phyloP scores from a whole-genome alignment of 2,113 vertebrate species.

The Coregonus clupeaformis region DNA sequence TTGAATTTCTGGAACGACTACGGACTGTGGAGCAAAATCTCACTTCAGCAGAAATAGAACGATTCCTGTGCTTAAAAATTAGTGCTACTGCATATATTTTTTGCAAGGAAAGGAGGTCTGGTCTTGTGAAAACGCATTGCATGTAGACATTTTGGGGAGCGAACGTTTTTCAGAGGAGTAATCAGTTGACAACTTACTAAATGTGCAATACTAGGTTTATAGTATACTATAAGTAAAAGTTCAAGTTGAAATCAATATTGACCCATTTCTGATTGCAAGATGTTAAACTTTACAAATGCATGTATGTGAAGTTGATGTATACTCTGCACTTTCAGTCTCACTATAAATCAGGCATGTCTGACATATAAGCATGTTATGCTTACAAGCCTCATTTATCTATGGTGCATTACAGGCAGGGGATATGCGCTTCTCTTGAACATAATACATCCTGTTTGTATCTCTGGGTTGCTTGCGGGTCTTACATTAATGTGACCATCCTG shows the following conservation, averaged over 20 bases:
- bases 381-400: slow-evolving; percentile 58
- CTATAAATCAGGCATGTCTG: slow-evolving; percentile 41
- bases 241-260: slow-evolving; percentile 66
- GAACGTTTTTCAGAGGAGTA: slow-evolving; percentile 68
- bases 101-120: slow-evolving; percentile 77
- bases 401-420: slow-evolving; percentile 53
- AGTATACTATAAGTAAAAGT: slow-evolving; percentile 43
- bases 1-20: slow-evolving; percentile 98
- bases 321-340: no score
- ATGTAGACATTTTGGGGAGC: slow-evolving; percentile 57
- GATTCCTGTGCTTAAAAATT: slow-evolving; percentile 78
- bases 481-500: slow-evolving; percentile 63
- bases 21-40: slow-evolving; percentile 93
- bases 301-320: no score
- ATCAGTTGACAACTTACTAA: slow-evolving; percentile 67
- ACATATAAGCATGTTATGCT: slow-evolving; percentile 65
- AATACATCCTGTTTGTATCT: slow-evolving; percentile 68
- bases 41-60: slow-evolving; percentile 92
- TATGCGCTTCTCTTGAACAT: slow-evolving; percentile 55
- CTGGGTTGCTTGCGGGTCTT: slow-evolving; percentile 23
- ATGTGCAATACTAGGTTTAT: slow-evolving; percentile 68
- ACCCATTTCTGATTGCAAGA: slow-evolving; percentile 70
- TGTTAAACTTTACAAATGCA: slow-evolving; percentile 42
- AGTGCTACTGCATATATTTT: slow-evolving; percentile 77
- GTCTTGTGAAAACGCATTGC: slow-evolving; percentile 64